Evolutionary conservation across 2,797 vertebrate genomes (phyloP).

Genomic region (Lophius americanus): DNA sequence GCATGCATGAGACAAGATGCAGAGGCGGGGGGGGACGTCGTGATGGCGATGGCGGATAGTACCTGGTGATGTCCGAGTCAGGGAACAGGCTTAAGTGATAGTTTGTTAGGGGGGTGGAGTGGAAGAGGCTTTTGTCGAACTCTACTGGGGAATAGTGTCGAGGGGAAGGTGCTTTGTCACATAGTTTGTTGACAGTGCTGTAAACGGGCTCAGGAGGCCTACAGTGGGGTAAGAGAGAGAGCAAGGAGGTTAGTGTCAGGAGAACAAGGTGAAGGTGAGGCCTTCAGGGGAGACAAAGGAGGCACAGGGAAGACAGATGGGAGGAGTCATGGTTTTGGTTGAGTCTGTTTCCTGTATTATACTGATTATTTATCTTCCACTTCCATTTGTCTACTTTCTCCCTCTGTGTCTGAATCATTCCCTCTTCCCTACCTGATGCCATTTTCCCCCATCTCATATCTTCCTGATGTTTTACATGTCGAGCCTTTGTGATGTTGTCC

Average conservation of each 20-base stretch:
- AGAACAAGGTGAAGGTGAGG: conserved; percentile 17
- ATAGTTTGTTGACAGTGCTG: conserved; percentile 99
- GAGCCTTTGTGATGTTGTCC: no score
- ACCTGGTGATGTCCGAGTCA: conserved; percentile 96
- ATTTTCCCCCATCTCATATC: no score
- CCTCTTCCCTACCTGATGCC: no score
- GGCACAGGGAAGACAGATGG: not conserved
- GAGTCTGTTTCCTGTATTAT: no score
- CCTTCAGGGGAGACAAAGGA: conserved; percentile 3
- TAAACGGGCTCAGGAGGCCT: conserved; percentile 99
- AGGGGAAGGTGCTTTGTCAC: conserved; percentile 95
- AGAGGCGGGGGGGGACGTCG: not conserved
- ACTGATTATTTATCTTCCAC: no score
- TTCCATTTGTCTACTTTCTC: no score
- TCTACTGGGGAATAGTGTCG: conserved; percentile 95
- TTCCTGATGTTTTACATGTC: no score
- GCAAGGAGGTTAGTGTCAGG: conserved; percentile 79
- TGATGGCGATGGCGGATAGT: conserved; percentile 69
- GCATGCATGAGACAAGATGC: conserved; percentile 20
- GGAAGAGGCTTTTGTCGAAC: conserved; percentile 96
- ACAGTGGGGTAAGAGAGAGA: conserved; percentile 81
- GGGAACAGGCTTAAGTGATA: conserved; percentile 96
- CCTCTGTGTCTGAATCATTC: no score
- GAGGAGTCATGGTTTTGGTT: not conserved
- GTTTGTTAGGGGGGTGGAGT: conserved; percentile 92